These are phyloP conservation scores for Rousettus leschenaultii DNA, from an alignment of 2,113 vertebrate genomes.

Conservation along the genomic window DNA sequence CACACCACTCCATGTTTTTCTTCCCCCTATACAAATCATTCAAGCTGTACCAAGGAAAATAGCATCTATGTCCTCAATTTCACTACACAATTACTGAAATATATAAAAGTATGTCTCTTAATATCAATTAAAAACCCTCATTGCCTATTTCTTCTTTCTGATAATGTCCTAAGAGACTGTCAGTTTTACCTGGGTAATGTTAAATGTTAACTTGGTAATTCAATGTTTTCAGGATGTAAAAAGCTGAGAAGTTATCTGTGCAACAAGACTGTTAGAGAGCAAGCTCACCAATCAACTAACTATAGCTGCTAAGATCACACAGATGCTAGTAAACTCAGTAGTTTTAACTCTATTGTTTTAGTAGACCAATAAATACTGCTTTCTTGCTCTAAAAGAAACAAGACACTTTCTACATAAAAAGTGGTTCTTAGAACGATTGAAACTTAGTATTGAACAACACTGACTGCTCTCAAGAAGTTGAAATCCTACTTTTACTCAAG, in stretches of 20 bases:
- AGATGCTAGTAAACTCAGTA: slow-evolving; percentile 3
- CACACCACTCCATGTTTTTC: background rate
- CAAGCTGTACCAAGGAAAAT: background rate
- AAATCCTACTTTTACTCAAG: background rate
- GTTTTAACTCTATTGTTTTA: background rate
- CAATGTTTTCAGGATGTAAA: background rate
- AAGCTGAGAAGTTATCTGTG: background rate
- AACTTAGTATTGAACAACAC: background rate
- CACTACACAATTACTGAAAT: background rate
- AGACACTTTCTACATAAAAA: background rate
- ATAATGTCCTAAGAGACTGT: background rate
- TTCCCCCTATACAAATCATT: background rate
- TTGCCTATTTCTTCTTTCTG: background rate
- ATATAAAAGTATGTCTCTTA: background rate
- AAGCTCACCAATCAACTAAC: background rate
- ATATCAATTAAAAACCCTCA: background rate
- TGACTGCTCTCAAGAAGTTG: background rate
- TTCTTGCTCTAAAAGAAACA: slow-evolving; percentile 32
- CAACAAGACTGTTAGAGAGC: background rate
- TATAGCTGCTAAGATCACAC: background rate
- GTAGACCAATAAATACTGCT: background rate
- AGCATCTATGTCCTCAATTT: background rate
- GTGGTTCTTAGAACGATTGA: background rate
- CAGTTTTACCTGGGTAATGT: background rate
- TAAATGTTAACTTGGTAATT: background rate